phyloP scores from a whole-genome alignment of 2,888 invertebrate genomes.

The Pterostichus niger region DNA sequence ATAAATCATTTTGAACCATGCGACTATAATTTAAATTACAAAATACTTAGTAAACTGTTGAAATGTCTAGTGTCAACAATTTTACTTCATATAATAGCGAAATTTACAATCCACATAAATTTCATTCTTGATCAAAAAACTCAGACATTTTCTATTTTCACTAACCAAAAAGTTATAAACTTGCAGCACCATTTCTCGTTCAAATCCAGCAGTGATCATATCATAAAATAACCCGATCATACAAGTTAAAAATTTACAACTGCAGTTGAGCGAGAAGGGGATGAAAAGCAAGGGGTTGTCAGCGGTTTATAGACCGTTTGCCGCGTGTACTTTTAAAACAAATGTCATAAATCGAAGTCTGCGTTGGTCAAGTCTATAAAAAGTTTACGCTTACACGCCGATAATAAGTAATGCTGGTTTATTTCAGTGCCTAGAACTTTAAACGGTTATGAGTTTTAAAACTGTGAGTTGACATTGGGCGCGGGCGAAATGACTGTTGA shows the following conservation, averaged over 20 bases:
- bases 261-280: slow-evolving; percentile 68
- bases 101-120: slow-evolving; percentile 27
- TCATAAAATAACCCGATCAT: slow-evolving; percentile 66
- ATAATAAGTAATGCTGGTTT: slow-evolving; percentile 58
- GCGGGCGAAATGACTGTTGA: not conserved
- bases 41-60: not conserved
- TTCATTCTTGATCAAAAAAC: slow-evolving; percentile 32
- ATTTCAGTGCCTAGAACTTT: slow-evolving; percentile 28
- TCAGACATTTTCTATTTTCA: slow-evolving; percentile 47
- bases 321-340: slow-evolving; percentile 66
- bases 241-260: slow-evolving; percentile 66
- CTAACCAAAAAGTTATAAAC: slow-evolving; percentile 51
- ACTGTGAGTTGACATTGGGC: slow-evolving; percentile 46
- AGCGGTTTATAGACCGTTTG: slow-evolving; percentile 67
- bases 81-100: slow-evolving; percentile 11
- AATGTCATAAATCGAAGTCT: slow-evolving; percentile 56
- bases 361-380: slow-evolving; percentile 57
- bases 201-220: slow-evolving; percentile 53
- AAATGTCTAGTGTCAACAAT: slow-evolving; percentile 16
- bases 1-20: no score
- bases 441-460: slow-evolving; percentile 53
- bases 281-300: slow-evolving; percentile 40
- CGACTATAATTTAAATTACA: no score
- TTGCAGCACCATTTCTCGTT: slow-evolving; percentile 46
- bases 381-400: slow-evolving; percentile 52